Conservation (phyloP, 2,113 vertebrate genomes). For the Cryptoleucopteryx plumbea region DNA sequence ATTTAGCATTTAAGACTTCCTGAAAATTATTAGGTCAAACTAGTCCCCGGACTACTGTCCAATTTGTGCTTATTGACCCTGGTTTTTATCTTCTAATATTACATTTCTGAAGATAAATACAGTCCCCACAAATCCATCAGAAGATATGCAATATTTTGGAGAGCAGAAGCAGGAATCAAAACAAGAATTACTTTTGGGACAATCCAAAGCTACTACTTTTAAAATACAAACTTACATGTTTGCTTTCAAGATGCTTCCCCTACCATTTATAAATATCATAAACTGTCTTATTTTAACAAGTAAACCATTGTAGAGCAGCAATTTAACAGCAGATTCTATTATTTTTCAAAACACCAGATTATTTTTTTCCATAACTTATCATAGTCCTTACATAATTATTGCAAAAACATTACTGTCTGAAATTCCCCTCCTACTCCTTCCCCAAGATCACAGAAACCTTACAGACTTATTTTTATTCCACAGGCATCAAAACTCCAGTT, state of each 20-base stretch:
- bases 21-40: not conserved
- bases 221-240: not conserved
- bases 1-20: not conserved
- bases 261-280: not conserved
- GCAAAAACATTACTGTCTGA: not conserved
- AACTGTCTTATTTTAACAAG: not conserved
- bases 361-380: not conserved
- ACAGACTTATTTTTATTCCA: not conserved
- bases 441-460: not conserved
- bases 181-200: not conserved
- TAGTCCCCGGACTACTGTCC: too few relatives aligned
- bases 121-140: not conserved
- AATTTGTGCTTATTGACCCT: not conserved
- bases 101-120: not conserved
- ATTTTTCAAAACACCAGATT: not conserved
- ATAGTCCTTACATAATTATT: not conserved
- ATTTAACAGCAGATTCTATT: not conserved
- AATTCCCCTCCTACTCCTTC: not conserved
- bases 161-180: not conserved
- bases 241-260: not conserved
- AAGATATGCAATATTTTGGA: not conserved
- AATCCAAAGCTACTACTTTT: not conserved
- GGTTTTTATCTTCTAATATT: not conserved
- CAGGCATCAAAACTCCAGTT: not conserved
- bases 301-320: not conserved